Evolutionary conservation across 2,113 vertebrate genomes (phyloP).

Genomic region (Calypte anna): DNA sequence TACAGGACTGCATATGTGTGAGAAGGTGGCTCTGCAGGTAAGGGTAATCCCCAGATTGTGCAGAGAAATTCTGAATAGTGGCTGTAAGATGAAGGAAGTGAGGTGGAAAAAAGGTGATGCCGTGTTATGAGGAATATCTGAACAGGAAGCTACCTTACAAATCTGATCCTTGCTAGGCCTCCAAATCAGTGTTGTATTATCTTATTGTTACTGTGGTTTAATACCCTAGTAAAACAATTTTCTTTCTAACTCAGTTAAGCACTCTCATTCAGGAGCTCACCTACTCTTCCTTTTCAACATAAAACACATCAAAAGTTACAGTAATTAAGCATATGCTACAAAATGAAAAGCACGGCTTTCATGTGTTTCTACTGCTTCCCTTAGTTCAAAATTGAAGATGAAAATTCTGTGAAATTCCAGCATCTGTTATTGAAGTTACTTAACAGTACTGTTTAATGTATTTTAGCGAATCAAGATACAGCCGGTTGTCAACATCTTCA

Average conservation of each 20-base stretch:
- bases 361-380: not conserved
- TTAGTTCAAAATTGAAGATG: not conserved
- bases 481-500: conserved; percentile 67
- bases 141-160: not conserved
- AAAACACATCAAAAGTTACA: not conserved
- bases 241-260: not conserved
- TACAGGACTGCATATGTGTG: not conserved
- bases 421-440: not conserved
- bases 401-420: not conserved
- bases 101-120: not conserved
- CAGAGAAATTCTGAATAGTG: not conserved
- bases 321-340: not conserved
- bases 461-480: conserved; percentile 70
- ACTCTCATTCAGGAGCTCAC: not conserved
- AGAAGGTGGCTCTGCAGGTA: not conserved
- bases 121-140: not conserved
- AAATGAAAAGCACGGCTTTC: not conserved
- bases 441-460: not conserved
- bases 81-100: not conserved
- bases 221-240: not conserved
- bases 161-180: not conserved
- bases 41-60: not conserved
- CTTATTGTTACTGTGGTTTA: not conserved
- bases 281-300: not conserved
- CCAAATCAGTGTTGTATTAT: not conserved